Percentiles rank a stretch among this genome's conserved stretches.
Evolutionary conservation across 2,113 vertebrate genomes (phyloP).

Genomic region (Poecile atricapillus): DNA sequence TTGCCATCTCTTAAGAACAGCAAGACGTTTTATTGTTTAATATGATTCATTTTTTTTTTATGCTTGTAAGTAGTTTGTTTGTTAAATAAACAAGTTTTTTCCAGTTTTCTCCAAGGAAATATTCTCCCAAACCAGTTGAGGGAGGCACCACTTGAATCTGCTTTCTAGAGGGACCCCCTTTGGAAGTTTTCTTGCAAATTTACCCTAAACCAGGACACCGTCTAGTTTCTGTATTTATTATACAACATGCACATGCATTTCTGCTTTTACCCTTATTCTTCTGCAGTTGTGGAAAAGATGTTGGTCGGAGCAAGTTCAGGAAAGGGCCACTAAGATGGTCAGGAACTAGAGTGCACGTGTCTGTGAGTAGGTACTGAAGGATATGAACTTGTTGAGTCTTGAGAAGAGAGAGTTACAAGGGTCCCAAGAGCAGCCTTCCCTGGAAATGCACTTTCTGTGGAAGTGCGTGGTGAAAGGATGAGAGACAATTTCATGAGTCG

Average conservation of each 20-base stretch:
- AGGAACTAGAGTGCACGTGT: rapidly evolving
- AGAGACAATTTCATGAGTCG: background rate
- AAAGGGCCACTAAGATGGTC: background rate
- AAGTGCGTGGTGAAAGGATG: background rate
- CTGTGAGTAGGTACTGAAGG: background rate
- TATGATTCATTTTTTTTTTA: background rate
- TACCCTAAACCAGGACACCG: background rate
- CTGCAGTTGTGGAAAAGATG: rapidly evolving
- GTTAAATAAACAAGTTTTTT: background rate
- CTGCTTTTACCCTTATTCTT: background rate
- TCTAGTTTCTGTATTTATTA: background rate
- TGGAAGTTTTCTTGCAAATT: background rate
- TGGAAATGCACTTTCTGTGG: background rate
- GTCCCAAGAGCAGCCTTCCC: background rate
- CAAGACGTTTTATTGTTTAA: background rate
- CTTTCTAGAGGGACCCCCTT: background rate
- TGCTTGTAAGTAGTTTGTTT: background rate
- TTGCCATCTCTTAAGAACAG: background rate
- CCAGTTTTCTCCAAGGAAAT: background rate
- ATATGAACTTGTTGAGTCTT: background rate
- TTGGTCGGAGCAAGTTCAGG: background rate
- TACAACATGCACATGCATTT: background rate
- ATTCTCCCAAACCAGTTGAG: background rate
- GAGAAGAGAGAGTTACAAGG: background rate
- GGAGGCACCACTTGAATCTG: background rate